These are phyloP conservation scores for Lytechinus pictus DNA, from an alignment of 35 echinoderm and acorn worm genomes.

Conservation along the genomic window DNA sequence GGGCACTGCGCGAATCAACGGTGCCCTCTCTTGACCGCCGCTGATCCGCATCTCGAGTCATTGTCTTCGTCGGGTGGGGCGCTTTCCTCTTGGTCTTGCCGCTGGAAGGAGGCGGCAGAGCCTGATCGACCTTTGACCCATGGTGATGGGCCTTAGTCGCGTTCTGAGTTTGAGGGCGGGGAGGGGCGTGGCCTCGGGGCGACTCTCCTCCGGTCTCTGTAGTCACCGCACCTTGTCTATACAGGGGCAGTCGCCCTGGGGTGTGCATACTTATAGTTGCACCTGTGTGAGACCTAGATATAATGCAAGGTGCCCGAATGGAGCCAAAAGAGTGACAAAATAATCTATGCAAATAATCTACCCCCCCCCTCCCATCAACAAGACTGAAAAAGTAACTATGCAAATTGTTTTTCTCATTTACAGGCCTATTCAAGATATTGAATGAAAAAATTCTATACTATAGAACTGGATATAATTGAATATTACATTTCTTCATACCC, in stretches of 20 bases:
- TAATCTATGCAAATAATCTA: neutral
- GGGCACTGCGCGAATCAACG: neutral
- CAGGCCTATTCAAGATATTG: neutral
- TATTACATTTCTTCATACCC: too few relatives aligned
- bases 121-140: neutral
- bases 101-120: neutral
- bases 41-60: neutral
- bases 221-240: neutral
- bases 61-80: neutral
- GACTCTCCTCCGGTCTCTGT: neutral
- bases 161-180: neutral
- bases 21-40: neutral
- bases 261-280: neutral
- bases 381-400: neutral
- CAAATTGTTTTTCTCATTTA: neutral
- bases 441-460: too few relatives aligned
- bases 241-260: neutral
- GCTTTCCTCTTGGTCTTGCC: neutral
- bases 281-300: constrained; percentile 6
- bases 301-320: neutral
- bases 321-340: neutral
- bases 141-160: neutral
- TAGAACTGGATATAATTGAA: too few relatives aligned
- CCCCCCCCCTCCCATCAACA: neutral
- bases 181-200: neutral